Evolutionary conservation across 2,888 invertebrate species (phyloP), one percentile per base, ranked within the genome.

Genomic region (Lottia scabra): DNA sequence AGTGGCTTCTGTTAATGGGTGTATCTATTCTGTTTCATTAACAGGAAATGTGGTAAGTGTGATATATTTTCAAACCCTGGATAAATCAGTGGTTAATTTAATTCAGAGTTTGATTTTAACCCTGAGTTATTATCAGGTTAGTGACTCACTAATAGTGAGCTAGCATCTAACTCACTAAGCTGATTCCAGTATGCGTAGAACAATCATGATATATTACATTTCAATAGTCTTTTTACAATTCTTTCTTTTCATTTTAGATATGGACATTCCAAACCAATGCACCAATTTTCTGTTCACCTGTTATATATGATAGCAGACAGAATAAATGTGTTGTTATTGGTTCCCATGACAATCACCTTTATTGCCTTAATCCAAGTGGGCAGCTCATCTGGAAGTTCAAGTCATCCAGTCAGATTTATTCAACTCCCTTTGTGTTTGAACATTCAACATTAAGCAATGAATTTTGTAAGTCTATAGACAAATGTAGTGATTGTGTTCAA

Each of bases 251-350:
- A 76, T 91, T 91, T 70, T 90, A 95, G 94, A 87, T 93, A 63
- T 93, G 93, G 92, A 91, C 87, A 44, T 91, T 92, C 82, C 89
- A 91, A 70, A 91, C 92, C 15, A 90, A 91, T 72, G 93, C 93
- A 13, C 93, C 94, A 80, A 92, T 95, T 79, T 95, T 95, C 90
- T 94, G 95, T 2, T 93, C 94, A 13, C 89, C 94, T 30, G 71
- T 79, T 43, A 23, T 80, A 3, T 63, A 26, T 16, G n/a, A 70
- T 65, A 4, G 19, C 43, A 12, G 26, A 13, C 16, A 8, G 2
- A 63, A 69, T 48, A 68, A 75, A 12, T 46, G 38, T 6, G 72
- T 87, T 4, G 44, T 85, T 6, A 78, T 88, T 80, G 89, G 89
- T n/a, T 89, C 84, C 56, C 87, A 89, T 80, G 89, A 88, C 75